Percentiles rank a stretch among this genome's conserved stretches.
Conservation (phyloP, 2,797 vertebrate species). For the Microctenopoma steveboyesi region DNA sequence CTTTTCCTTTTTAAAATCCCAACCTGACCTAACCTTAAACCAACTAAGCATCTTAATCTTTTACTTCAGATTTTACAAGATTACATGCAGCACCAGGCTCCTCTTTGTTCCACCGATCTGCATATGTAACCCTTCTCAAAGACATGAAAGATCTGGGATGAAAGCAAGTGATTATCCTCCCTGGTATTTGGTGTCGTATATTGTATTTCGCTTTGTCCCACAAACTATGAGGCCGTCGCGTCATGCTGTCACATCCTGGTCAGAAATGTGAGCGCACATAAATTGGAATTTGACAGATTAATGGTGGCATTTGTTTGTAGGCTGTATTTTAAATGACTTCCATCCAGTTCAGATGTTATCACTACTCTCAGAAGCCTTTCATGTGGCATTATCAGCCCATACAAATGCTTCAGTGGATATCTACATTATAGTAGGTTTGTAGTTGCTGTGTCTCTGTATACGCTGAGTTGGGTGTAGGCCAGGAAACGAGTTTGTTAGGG, state of each 20-base stretch:
- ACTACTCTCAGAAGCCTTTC: too few species aligned
- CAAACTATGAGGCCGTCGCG: background rate
- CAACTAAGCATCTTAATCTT: background rate
- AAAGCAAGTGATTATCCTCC: background rate
- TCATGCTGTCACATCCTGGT: background rate
- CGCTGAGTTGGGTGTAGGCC: too few species aligned
- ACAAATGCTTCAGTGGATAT: too few species aligned
- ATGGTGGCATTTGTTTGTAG: background rate
- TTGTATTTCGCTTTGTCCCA: background rate
- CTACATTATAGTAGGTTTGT: too few species aligned
- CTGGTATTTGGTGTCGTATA: background rate
- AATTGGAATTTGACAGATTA: background rate
- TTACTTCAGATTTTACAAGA: too few species aligned
- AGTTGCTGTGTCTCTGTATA: too few species aligned
- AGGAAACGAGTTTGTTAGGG: too few species aligned
- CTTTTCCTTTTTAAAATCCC: background rate
- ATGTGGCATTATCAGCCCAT: too few species aligned
- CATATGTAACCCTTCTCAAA: background rate
- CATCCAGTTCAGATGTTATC: too few species aligned
- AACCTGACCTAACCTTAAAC: background rate
- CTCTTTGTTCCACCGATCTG: slow-evolving; percentile 17
- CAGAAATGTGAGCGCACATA: background rate
- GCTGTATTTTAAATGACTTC: background rate
- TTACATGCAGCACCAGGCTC: background rate
- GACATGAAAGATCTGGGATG: slow-evolving; percentile 18